phyloP scores from a whole-genome alignment of 2,888 invertebrate species.

The Acanthoscelides obtectus region DNA sequence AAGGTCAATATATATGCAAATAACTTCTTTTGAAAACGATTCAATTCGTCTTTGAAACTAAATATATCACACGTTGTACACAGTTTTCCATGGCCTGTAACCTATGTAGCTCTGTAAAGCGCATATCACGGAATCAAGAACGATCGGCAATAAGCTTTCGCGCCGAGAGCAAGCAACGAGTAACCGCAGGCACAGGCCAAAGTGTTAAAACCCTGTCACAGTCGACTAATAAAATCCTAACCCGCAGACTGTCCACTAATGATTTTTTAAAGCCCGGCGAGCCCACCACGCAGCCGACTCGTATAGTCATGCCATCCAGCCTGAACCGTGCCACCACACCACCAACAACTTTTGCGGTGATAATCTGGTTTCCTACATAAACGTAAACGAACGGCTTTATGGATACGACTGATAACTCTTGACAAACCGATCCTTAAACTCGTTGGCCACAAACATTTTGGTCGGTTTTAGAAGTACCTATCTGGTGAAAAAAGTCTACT shows the following conservation, averaged over 20 bases:
- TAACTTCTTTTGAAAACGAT: too few relatives aligned
- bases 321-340: slow-evolving; percentile 4
- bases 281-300: slow-evolving; percentile 10
- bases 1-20: too few relatives aligned
- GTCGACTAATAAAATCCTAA: slow-evolving; percentile 28
- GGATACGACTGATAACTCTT: not conserved
- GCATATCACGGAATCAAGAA: not conserved
- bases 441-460: not conserved
- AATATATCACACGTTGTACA: too few relatives aligned
- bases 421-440: not conserved
- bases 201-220: slow-evolving; percentile 20
- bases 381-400: not conserved
- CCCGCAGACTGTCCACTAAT: slow-evolving; percentile 31
- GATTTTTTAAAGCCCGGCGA: slow-evolving; percentile 29
- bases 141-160: not conserved
- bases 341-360: slow-evolving; percentile 5
- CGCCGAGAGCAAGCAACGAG: not conserved
- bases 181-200: slow-evolving; percentile 30
- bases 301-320: too few relatives aligned
- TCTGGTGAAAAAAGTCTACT: too few relatives aligned
- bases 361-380: not conserved
- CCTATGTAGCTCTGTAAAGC: not conserved
- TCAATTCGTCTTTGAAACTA: too few relatives aligned
- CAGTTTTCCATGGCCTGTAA: too few relatives aligned
- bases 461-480: too few relatives aligned